Percentiles rank a stretch among this genome's conserved stretches.
These are phyloP conservation scores for Bemisia tabaci DNA, from an alignment of 1,140 invertebrate genomes.

Conservation along the genomic window DNA sequence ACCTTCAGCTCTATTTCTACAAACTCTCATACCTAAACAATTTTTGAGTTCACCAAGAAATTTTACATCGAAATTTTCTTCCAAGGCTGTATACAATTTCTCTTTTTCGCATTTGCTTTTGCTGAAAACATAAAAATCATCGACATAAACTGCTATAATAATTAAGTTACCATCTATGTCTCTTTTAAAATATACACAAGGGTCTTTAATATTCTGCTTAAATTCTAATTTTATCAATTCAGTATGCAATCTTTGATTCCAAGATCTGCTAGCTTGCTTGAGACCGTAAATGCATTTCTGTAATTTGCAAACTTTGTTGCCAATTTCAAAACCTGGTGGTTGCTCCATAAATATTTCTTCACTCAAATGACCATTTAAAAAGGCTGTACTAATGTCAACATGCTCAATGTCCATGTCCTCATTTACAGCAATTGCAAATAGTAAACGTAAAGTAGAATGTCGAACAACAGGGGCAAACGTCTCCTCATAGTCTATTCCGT, in stretches of 20 bases:
- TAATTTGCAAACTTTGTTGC: slow-evolving; percentile 11
- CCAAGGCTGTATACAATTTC: background rate
- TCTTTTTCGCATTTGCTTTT: background rate
- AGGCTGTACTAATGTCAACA: slow-evolving; percentile 32
- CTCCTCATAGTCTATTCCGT: slow-evolving; percentile 27
- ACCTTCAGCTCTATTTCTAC: background rate
- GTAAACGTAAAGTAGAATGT: slow-evolving; percentile 26
- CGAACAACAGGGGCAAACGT: slow-evolving; percentile 29
- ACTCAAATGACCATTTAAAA: slow-evolving; percentile 29
- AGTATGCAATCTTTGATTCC: slow-evolving; percentile 18
- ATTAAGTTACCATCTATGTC: background rate
- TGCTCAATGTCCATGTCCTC: slow-evolving; percentile 26
- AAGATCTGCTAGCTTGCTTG: slow-evolving; percentile 20
- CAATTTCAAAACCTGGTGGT: slow-evolving; percentile 15
- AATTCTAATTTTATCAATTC: slow-evolving; percentile 8
- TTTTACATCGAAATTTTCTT: slow-evolving; percentile 9
- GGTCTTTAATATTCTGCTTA: slow-evolving; percentile 4
- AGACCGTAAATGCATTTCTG: slow-evolving; percentile 20
- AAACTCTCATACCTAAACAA: slow-evolving; percentile 14
- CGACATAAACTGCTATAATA: slow-evolving; percentile 11
- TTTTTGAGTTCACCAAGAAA: slow-evolving; percentile 8
- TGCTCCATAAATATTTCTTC: slow-evolving; percentile 24
- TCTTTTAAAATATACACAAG: slow-evolving; percentile 12
- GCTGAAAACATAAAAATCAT: slow-evolving; percentile 8
- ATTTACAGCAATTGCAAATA: slow-evolving; percentile 28